A percentile compares a stretch with the other conserved stretches of the same genome.
phyloP scores from a whole-genome alignment of 2,888 invertebrate genomes.

The Dyspetes luteomarginatus region DNA sequence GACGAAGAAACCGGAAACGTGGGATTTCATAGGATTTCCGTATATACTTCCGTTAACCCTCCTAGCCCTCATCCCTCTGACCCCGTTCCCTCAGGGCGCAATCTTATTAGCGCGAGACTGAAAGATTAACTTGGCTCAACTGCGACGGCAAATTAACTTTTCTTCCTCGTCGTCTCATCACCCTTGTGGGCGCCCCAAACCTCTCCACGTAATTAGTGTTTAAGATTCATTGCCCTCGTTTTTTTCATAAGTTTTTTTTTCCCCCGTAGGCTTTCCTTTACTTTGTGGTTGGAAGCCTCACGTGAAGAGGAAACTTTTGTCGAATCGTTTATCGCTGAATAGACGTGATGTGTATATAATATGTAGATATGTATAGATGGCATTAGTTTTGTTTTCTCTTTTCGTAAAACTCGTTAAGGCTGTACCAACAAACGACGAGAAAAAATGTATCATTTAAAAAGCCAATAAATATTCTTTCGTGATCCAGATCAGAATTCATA shows the following conservation, averaged over 20 bases:
- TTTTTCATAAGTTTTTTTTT: slow-evolving; percentile 19
- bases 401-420: too few species aligned
- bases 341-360: too few species aligned
- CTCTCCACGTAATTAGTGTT: slow-evolving; percentile 48
- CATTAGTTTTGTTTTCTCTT: too few species aligned
- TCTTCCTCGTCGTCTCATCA: slow-evolving; percentile 44
- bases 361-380: too few species aligned
- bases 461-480: too few species aligned
- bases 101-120: slow-evolving; percentile 52
- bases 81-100: not conserved
- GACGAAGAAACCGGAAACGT: slow-evolving; percentile 6
- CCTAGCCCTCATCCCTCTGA: not conserved
- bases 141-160: slow-evolving; percentile 52
- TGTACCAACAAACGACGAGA: too few species aligned
- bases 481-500: too few species aligned
- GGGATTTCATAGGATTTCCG: slow-evolving; percentile 35
- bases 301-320: not conserved
- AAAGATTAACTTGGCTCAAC: slow-evolving; percentile 52
- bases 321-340: too few species aligned
- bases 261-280: not conserved
- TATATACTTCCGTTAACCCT: slow-evolving; percentile 44
- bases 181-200: slow-evolving; percentile 13
- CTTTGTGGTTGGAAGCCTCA: slow-evolving; percentile 9
- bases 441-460: too few species aligned
- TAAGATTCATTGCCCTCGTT: slow-evolving; percentile 50